Evolutionary conservation across 1,140 invertebrate genomes (phyloP).

Genomic region (Paraescarpia echinospica): DNA sequence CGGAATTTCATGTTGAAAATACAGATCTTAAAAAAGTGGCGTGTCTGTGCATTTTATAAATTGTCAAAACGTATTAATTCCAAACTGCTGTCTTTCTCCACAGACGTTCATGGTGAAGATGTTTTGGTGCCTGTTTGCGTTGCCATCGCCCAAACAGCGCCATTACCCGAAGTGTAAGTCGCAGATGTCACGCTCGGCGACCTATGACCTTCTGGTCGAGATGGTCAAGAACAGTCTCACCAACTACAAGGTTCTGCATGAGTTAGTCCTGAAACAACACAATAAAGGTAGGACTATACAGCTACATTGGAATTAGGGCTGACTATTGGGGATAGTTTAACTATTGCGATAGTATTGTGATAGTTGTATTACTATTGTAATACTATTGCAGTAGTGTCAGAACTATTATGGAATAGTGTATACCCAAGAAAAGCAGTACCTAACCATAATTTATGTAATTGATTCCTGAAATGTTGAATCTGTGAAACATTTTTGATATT

Average conservation of each 20-base stretch:
- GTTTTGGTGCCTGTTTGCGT: constrained; percentile 85
- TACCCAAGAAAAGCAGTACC: no score
- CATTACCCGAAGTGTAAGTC: constrained; percentile 92
- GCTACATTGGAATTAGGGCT: neutral
- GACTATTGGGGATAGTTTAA: no score
- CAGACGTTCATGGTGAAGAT: constrained; percentile 65
- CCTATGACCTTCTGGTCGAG: constrained; percentile 87
- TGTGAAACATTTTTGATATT: no score
- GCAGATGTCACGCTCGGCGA: constrained; percentile 79
- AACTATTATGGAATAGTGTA: no score
- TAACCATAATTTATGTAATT: no score
- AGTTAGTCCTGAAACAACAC: constrained; percentile 81
- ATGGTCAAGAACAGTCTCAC: constrained; percentile 78
- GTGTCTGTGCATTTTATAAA: neutral
- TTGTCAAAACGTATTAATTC: neutral
- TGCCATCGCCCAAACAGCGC: constrained; percentile 80
- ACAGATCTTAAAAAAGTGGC: neutral
- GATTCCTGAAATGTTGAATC: no score
- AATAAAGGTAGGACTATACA: constrained; percentile 66
- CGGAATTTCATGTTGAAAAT: no score
- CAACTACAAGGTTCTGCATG: constrained; percentile 83
- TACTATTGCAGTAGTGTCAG: neutral
- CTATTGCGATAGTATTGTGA: no score
- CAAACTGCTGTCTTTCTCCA: constrained; percentile 16
- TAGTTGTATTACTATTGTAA: neutral